Evolutionary conservation across 64 coral and sea anemone species (phyloP), one percentile per base, ranked within the genome.

Genomic region (Pocillopora verrucosa): DNA sequence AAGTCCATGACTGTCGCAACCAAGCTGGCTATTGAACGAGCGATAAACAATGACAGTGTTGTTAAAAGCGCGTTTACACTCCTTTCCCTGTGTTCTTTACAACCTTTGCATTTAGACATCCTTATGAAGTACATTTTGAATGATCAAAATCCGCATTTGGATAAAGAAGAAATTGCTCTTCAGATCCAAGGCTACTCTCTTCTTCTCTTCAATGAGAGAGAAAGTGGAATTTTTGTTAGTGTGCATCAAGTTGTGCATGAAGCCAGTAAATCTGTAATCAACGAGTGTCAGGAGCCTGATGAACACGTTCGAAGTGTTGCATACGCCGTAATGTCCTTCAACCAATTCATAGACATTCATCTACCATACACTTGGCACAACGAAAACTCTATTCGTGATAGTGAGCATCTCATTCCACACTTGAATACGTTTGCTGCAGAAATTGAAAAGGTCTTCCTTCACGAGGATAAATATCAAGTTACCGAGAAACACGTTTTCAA

Each of bases 11-110:
- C 83, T 2, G 69, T 22, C 16, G 93, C 84, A 0, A 72, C 81
- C 11, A 56, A 11, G 14, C 51, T 91, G 16, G 83, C 93, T 15
- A 59, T 94, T 38, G 58, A 87, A 62, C 63, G 51, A 80, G 77
- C 24, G 56, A 60, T 59, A 11, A 56, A 88, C 57, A n/a, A 15
- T 73, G 78, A 91, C 59, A 37, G 73, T 17, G 83, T 94, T 60
- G 65, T 94, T 45, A 88, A 75, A 41, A 59, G 75, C 56, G 84
- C 88, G 2, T 94, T 94, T 57, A 26, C 60, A 16, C 91, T 94
- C n/a, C 16, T 94, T 20, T 86, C 93, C 57, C 60, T 75, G 35
- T 77, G 85, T 59, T 75, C 93, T 35, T n/a, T 24, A 36, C 83
- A 88, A n/a, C 84, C 74, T 12, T 62, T 94, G 72, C 36, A 76